A percentile compares a stretch with the other conserved stretches of the same genome.
These are phyloP conservation scores for Latrodectus elegans DNA, from an alignment of 2,888 invertebrate genomes.

Conservation along the genomic window DNA sequence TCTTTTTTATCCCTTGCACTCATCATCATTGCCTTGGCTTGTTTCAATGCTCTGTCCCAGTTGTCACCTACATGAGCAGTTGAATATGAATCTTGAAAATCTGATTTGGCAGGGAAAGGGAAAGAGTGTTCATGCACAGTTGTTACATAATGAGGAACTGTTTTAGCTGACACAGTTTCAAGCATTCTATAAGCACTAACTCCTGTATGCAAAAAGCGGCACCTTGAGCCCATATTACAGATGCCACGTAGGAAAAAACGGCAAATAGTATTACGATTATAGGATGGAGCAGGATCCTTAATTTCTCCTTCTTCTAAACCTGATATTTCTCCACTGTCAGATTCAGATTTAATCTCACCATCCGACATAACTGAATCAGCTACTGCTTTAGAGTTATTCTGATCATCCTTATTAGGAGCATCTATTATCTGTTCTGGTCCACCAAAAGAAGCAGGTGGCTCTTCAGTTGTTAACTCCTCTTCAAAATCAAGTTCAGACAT, in stretches of 20 bases:
- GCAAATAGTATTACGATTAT: conserved; percentile 8
- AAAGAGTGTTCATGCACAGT: background rate
- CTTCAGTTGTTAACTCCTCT: conserved; percentile 1
- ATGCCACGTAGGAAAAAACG: conserved; percentile 22
- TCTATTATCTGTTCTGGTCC: background rate
- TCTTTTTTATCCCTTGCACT: conserved; percentile 6
- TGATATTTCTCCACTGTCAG: background rate
- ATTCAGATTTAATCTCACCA: background rate
- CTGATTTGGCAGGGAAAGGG: too few species aligned
- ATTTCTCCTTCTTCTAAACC: conserved; percentile 54
- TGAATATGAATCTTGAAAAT: background rate
- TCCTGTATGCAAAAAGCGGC: conserved; percentile 27
- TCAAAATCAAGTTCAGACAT: conserved; percentile 39
- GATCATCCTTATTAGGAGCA: background rate
- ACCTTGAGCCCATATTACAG: conserved; percentile 23
- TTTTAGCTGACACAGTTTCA: background rate
- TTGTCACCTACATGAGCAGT: background rate
- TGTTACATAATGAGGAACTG: background rate
- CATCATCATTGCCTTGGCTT: conserved; percentile 24
- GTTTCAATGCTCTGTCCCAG: conserved; percentile 39
- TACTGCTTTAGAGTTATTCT: background rate
- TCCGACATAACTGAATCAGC: background rate
- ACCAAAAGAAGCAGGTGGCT: background rate
- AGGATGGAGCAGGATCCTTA: background rate
- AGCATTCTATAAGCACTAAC: conserved; percentile 45